Evolutionary conservation across 2,113 vertebrate species (phyloP).

Genomic region (Nettapus auritus): DNA sequence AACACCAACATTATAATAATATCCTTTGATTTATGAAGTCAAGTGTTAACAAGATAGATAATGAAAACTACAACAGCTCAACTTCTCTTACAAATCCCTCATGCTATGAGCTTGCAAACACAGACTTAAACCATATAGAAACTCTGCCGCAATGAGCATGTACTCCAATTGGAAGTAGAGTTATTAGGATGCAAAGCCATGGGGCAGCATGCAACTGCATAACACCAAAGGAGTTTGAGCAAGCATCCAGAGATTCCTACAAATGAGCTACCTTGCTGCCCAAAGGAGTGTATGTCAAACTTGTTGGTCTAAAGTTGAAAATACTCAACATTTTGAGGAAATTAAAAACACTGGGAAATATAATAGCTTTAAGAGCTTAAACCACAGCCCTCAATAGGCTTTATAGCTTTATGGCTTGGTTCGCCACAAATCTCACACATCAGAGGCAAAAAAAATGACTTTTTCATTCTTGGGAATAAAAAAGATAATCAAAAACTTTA

Average conservation of each 20-base stretch:
- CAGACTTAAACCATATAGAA: not conserved
- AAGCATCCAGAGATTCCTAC: not conserved
- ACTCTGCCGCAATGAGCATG: not conserved
- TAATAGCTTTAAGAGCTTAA: not conserved
- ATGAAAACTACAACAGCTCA: not conserved
- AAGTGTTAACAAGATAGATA: not conserved
- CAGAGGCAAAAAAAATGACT: not conserved
- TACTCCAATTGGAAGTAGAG: not conserved
- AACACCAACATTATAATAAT: not conserved
- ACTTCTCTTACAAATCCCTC: not conserved
- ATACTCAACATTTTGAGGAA: not conserved
- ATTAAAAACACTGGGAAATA: not conserved
- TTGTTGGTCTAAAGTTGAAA: not conserved
- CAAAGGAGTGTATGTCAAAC: not conserved
- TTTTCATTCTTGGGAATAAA: accelerated
- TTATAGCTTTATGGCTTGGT: not conserved
- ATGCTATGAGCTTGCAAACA: not conserved
- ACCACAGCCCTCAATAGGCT: not conserved
- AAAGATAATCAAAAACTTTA: not conserved
- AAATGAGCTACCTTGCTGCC: not conserved
- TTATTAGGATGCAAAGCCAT: not conserved
- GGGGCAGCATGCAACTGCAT: not conserved
- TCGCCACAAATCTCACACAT: not conserved
- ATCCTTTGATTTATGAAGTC: not conserved
- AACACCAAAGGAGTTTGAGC: not conserved